Evolutionary conservation across 2,888 invertebrate genomes (phyloP).

Genomic region (Pachycephus smyrnensis): DNA sequence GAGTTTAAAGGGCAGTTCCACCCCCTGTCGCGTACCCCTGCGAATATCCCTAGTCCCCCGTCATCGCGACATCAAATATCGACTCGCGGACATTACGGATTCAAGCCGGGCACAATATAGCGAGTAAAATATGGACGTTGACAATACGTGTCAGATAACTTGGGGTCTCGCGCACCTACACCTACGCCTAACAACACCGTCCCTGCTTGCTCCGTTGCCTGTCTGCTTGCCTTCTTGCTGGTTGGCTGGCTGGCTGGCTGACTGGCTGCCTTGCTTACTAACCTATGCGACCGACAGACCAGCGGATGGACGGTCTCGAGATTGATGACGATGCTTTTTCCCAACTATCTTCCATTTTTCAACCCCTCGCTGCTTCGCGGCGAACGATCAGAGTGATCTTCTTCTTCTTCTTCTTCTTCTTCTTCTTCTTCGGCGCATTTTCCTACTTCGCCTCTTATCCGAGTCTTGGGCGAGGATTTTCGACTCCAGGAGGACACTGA

Average conservation of each 20-base stretch:
- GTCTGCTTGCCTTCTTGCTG: not conserved
- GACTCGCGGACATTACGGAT: constrained; percentile 32
- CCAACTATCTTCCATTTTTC: constrained; percentile 25
- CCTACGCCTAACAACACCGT: not conserved
- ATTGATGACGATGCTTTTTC: constrained; percentile 10
- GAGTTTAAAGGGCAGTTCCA: not conserved
- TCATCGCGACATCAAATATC: constrained; percentile 14
- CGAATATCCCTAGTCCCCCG: not conserved
- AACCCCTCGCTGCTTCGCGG: not conserved
- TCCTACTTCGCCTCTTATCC: not conserved
- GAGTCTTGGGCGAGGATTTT: not conserved
- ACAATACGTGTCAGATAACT: constrained; percentile 47
- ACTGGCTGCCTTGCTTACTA: not conserved
- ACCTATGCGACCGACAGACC: not conserved
- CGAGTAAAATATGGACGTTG: constrained; percentile 45
- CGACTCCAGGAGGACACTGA: constrained; percentile 4
- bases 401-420: not conserved
- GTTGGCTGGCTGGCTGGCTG: not conserved
- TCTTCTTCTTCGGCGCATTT: not conserved
- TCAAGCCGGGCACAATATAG: constrained; percentile 38
- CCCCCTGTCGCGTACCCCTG: not conserved
- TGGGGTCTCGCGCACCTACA: constrained; percentile 10
- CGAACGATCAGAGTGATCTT: not conserved
- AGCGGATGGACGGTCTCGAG: not conserved
- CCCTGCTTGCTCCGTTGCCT: not conserved